phyloP scores from a whole-genome alignment of 1,140 invertebrate genomes.

The Leptestheria dahalacensis region DNA sequence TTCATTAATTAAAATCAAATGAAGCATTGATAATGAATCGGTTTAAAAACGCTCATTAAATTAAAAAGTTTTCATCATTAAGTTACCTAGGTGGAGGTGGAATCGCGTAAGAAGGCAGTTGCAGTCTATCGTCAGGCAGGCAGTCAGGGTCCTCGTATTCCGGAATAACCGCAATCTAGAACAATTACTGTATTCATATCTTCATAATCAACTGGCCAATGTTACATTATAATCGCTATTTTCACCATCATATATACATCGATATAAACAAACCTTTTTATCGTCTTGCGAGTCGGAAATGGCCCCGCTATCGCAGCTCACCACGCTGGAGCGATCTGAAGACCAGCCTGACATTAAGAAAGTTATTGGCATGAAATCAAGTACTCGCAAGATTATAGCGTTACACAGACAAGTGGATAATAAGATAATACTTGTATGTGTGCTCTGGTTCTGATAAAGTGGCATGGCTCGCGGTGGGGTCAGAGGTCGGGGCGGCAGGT shows the following conservation, averaged over 20 bases:
- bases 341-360: slow-evolving; percentile 39
- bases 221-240: background rate
- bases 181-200: no score
- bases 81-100: background rate
- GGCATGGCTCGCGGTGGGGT: background rate
- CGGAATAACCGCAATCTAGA: background rate
- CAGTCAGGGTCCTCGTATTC: background rate
- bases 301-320: slow-evolving; percentile 64
- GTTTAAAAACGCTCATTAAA: no score
- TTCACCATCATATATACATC: background rate
- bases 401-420: no score
- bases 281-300: slow-evolving; percentile 62
- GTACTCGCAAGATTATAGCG: no score
- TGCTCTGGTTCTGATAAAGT: background rate
- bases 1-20: no score
- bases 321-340: slow-evolving; percentile 58
- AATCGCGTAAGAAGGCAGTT: background rate
- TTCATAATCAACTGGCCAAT: no score
- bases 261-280: slow-evolving; percentile 37
- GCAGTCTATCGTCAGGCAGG: background rate
- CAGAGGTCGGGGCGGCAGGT: background rate
- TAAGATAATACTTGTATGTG: background rate
- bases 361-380: no score
- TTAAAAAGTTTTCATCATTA: no score
- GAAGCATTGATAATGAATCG: no score